A percentile compares a stretch with the other conserved stretches of the same genome.
phyloP scores from a whole-genome alignment of 1,140 invertebrate species.

The Drosophila bocki region DNA sequence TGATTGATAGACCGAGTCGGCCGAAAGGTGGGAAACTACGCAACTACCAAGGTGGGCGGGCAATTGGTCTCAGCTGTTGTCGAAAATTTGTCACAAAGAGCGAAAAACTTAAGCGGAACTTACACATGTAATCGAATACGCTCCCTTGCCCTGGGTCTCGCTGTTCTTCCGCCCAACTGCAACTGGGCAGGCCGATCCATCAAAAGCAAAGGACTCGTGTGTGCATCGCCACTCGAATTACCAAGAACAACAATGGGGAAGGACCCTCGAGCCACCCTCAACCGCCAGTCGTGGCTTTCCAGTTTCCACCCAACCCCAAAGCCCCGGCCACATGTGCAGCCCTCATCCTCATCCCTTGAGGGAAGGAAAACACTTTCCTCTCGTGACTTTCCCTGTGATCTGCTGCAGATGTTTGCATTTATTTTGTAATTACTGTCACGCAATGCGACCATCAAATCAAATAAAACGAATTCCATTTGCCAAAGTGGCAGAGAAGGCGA shows the following conservation, averaged over 20 bases:
- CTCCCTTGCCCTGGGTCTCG: neutral
- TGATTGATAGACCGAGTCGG: conserved; percentile 62
- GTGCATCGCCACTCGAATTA: conserved; percentile 71
- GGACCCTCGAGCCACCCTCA: conserved; percentile 34
- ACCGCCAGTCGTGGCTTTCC: conserved; percentile 9
- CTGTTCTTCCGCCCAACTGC: conserved; percentile 34
- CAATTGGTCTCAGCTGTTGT: conserved; percentile 77
- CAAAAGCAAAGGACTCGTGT: conserved; percentile 46
- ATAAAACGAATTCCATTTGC: conserved; percentile 69
- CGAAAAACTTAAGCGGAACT: conserved; percentile 69
- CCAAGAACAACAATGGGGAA: conserved; percentile 51
- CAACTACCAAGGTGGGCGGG: conserved; percentile 8
- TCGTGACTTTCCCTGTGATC: conserved; percentile 55
- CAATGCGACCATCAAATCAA: conserved; percentile 81
- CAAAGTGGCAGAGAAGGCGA: conserved; percentile 37
- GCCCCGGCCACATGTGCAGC: conserved; percentile 14
- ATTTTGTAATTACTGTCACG: conserved; percentile 82
- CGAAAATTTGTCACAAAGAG: conserved; percentile 70
- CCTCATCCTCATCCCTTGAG: conserved; percentile 17
- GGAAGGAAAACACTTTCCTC: conserved; percentile 42
- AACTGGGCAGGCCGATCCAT: conserved; percentile 71
- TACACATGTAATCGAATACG: conserved; percentile 79
- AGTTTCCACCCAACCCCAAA: conserved; percentile 5
- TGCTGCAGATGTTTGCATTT: conserved; percentile 78
- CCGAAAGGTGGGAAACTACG: conserved; percentile 24